Evolutionary conservation across 92 coral and sea anemone species (phyloP).

Genomic region (Palythoa grandis): DNA sequence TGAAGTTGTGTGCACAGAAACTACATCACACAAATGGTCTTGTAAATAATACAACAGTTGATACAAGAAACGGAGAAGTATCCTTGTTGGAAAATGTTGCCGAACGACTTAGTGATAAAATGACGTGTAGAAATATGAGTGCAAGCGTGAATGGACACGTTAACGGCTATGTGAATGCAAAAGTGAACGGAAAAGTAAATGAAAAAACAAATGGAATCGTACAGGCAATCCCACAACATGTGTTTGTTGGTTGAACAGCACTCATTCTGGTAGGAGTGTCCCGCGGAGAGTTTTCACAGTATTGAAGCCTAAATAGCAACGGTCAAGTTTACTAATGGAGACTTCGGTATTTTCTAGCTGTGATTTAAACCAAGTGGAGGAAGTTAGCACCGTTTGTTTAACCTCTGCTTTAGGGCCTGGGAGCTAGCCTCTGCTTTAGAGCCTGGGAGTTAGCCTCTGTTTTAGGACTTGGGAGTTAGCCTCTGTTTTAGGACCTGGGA

Average conservation of each 20-base stretch:
- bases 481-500: too few species aligned
- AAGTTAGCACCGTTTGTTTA: too few species aligned
- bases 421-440: too few species aligned
- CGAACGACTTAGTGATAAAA: slow-evolving; percentile 11
- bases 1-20: slow-evolving; percentile 41
- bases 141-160: slow-evolving; percentile 13
- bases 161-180: slow-evolving; percentile 16
- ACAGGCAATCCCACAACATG: slow-evolving; percentile 27
- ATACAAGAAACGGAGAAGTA: not conserved
- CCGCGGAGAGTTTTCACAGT: not conserved
- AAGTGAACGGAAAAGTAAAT: slow-evolving; percentile 19
- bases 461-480: too few species aligned
- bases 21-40: slow-evolving; percentile 19
- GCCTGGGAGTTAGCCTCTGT: too few species aligned
- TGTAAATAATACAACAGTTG: slow-evolving; percentile 7
- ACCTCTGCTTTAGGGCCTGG: too few species aligned
- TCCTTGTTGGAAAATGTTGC: not conserved
- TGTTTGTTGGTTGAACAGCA: slow-evolving; percentile 30
- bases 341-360: too few species aligned
- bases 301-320: not conserved
- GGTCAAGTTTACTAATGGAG: not conserved
- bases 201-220: slow-evolving; percentile 16
- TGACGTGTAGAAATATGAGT: slow-evolving; percentile 19
- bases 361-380: too few species aligned
- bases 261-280: not conserved